Percentiles rank a stretch among this genome's conserved stretches.
phyloP scores from a whole-genome alignment of 2,113 vertebrate genomes.

The Aix galericulata region DNA sequence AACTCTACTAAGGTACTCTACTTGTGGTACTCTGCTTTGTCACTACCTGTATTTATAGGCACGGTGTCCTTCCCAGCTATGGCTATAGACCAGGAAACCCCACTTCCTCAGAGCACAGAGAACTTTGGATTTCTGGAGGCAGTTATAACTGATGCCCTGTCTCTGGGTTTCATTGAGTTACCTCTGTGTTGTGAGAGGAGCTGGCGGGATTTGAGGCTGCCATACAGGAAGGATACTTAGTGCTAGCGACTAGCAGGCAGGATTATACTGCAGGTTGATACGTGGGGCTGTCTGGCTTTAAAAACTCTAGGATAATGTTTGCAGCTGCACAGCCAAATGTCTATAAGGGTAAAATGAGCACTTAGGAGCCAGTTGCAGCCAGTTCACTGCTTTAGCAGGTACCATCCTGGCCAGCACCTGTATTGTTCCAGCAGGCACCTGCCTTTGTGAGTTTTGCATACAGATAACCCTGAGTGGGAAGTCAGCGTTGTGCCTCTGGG shows the following conservation, averaged over 20 bases:
- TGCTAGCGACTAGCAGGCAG: neutral
- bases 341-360: conserved; percentile 2
- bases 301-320: neutral
- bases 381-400: conserved; percentile 45
- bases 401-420: conserved; percentile 60
- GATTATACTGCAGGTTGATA: neutral
- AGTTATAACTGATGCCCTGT: neutral
- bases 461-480: conserved; percentile 54
- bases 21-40: neutral
- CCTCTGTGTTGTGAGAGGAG: neutral
- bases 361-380: conserved; percentile 33
- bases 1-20: neutral
- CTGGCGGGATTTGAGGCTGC: neutral
- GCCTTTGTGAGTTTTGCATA: conserved; percentile 23
- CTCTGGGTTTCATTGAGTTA: neutral
- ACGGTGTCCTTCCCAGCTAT: neutral
- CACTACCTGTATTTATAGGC: neutral
- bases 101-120: neutral
- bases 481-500: conserved; percentile 24
- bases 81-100: neutral
- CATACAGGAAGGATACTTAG: neutral
- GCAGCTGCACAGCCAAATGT: neutral
- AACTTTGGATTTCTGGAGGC: neutral
- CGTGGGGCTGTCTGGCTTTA: neutral
- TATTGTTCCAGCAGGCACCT: conserved; percentile 54